These are phyloP conservation scores for Lanistes nyassanus DNA, from an alignment of 1,140 invertebrate genomes.

Conservation along the genomic window DNA sequence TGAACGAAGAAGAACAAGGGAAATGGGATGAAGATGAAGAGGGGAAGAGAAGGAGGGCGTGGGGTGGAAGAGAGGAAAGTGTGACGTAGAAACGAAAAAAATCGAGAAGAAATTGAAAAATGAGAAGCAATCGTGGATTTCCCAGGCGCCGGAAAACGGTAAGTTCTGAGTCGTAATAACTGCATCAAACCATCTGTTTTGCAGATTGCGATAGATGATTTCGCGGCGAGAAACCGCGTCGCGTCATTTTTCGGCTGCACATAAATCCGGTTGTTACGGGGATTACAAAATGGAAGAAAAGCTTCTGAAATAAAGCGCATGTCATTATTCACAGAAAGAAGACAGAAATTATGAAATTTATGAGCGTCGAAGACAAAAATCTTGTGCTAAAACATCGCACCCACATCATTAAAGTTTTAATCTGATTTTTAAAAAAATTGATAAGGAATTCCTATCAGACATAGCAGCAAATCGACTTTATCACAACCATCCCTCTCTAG, in stretches of 20 bases:
- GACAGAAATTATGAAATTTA: too few relatives aligned
- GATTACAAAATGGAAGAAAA: too few relatives aligned
- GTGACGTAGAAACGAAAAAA: background rate
- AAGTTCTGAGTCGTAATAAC: background rate
- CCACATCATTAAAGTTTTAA: too few relatives aligned
- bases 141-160: background rate
- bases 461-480: too few relatives aligned
- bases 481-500: too few relatives aligned
- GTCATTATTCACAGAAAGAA: too few relatives aligned
- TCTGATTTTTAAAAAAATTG: too few relatives aligned
- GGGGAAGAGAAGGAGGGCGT: background rate
- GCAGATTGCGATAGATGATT: background rate
- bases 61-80: background rate
- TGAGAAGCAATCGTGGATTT: background rate
- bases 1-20: background rate
- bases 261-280: background rate
- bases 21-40: background rate
- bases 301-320: too few relatives aligned
- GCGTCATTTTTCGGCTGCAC: background rate
- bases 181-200: slow-evolving; percentile 4
- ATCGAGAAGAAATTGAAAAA: background rate
- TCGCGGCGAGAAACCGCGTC: background rate
- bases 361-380: too few relatives aligned
- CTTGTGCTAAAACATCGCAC: too few relatives aligned
- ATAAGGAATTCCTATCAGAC: too few relatives aligned